These are phyloP conservation scores for Zoanthus sociatus DNA, from an alignment of 92 coral and sea anemone species.

Conservation along the genomic window DNA sequence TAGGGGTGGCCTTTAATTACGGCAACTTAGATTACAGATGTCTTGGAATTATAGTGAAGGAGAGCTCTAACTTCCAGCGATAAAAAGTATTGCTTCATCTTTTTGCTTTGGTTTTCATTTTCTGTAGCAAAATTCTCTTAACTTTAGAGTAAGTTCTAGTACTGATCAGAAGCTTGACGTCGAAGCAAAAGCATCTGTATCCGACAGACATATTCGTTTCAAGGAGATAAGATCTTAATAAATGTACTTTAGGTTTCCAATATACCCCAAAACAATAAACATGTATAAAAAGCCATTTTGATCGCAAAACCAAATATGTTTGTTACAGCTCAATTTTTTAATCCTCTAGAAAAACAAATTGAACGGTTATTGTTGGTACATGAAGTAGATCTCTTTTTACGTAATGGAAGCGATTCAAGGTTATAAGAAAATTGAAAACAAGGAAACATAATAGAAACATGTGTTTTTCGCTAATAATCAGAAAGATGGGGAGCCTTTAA, in stretches of 20 bases:
- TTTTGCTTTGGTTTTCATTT: not conserved
- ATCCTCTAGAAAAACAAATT: not conserved
- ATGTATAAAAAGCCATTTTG: slow-evolving; percentile 8
- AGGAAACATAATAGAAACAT: not conserved
- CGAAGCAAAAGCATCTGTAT: not conserved
- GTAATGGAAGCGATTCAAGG: not conserved
- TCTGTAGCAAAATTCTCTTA: not conserved
- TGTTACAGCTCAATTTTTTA: not conserved
- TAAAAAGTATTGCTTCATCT: not conserved
- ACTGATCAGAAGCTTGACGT: slow-evolving; percentile 20
- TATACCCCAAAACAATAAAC: slow-evolving; percentile 1
- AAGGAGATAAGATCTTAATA: slow-evolving; percentile 39
- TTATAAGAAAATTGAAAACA: not conserved
- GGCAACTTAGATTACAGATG: slow-evolving; percentile 31
- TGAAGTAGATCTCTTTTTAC: not conserved
- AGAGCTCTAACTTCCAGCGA: not conserved
- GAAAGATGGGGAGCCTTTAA: not conserved
- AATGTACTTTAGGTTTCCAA: slow-evolving; percentile 19
- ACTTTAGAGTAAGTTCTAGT: not conserved
- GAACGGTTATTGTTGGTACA: not conserved
- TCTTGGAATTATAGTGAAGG: slow-evolving; percentile 4
- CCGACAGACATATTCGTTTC: slow-evolving; percentile 42
- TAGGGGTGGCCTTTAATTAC: slow-evolving; percentile 35
- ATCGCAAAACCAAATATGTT: slow-evolving; percentile 18
- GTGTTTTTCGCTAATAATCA: not conserved